Evolutionary conservation across 2,888 invertebrate species (phyloP).

Genomic region (Timandra comae): DNA sequence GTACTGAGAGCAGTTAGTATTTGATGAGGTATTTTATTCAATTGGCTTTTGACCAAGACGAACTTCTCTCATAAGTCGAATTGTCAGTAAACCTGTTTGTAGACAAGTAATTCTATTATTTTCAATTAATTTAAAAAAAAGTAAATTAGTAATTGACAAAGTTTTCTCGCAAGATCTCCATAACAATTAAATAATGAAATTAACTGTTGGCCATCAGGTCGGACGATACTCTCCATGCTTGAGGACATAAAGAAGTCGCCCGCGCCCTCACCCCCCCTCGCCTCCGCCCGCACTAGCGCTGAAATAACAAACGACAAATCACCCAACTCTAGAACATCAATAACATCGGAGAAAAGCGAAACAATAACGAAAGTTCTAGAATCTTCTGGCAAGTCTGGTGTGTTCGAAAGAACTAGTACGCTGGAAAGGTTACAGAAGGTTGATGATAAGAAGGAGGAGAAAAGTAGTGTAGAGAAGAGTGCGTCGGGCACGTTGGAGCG

Average conservation of each 20-base stretch:
- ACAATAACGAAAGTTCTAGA: no score
- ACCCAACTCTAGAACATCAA: constrained; percentile 29
- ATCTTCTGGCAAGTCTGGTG: no score
- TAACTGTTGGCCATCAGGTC: constrained; percentile 37
- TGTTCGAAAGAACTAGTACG: constrained; percentile 31
- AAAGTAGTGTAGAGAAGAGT: constrained; percentile 29
- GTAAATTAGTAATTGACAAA: no score
- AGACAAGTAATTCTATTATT: no score
- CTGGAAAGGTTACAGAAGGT: constrained; percentile 39
- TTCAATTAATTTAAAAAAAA: no score
- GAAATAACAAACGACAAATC: constrained; percentile 30
- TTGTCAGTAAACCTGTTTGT: no score
- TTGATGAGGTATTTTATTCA: no score
- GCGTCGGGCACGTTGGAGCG: constrained; percentile 46
- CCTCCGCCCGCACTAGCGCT: constrained; percentile 27
- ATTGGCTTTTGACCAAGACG: no score
- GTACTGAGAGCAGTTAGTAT: no score
- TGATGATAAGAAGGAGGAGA: constrained; percentile 35
- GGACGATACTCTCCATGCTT: constrained; percentile 58
- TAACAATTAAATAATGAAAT: no score
- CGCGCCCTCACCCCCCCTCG: constrained; percentile 42
- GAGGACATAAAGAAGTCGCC: constrained; percentile 61
- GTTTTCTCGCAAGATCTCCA: no score
- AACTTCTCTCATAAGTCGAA: no score
- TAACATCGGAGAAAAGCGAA: constrained; percentile 4